phyloP scores from a whole-genome alignment of 2,888 invertebrate species.

The Petrolisthes manimaculis region DNA sequence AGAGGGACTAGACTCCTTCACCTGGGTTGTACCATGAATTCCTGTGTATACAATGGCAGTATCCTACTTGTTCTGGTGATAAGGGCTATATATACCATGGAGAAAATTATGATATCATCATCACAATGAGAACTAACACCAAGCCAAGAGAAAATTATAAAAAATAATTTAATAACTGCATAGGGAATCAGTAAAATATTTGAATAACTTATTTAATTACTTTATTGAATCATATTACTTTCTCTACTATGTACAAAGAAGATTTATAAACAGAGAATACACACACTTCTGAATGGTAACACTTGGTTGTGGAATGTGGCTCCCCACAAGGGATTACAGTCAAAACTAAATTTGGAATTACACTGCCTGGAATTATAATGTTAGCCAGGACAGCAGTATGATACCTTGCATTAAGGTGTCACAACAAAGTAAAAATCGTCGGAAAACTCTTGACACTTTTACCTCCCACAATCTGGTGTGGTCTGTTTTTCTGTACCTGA shows the following conservation, averaged over 20 bases:
- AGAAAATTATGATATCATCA: not conserved
- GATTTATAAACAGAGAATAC: constrained; percentile 58
- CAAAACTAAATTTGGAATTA: not conserved
- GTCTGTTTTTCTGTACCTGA: too few species aligned
- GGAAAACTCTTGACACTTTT: too few species aligned
- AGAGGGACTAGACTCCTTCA: too few species aligned
- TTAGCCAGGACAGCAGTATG: not conserved
- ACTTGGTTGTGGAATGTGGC: constrained; percentile 54
- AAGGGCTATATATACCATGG: too few species aligned
- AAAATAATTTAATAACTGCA: not conserved
- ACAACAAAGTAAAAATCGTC: too few species aligned
- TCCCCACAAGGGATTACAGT: constrained; percentile 8
- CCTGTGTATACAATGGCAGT: too few species aligned
- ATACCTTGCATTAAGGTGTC: too few species aligned
- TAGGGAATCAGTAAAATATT: not conserved
- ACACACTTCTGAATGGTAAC: constrained; percentile 59
- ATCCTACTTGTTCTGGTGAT: too few species aligned
- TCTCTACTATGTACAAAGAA: constrained; percentile 58
- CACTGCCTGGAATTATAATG: not conserved
- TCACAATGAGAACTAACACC: not conserved
- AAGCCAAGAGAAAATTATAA: not conserved
- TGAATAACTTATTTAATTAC: constrained; percentile 13
- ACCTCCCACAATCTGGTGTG: too few species aligned
- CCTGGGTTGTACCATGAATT: too few species aligned
- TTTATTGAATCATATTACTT: constrained; percentile 56